Conservation (phyloP, 2,797 vertebrate species). For the Nothura maculosa region DNA sequence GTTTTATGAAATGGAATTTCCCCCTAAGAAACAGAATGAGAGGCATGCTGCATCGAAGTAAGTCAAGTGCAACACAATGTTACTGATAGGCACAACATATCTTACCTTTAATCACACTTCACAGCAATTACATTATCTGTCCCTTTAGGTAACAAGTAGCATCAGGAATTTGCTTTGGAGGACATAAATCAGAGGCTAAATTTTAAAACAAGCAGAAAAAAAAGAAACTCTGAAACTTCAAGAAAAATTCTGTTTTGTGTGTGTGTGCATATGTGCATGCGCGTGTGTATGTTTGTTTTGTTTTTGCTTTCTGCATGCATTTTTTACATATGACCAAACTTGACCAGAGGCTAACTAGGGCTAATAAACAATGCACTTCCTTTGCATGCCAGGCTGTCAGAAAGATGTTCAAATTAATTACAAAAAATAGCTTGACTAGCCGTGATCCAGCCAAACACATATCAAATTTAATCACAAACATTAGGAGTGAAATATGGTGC, state of each 20-base stretch:
- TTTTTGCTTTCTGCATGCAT: accelerated
- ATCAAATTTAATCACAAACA: not conserved
- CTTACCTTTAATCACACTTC: constrained; percentile 84
- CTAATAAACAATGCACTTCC: not conserved
- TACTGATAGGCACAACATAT: accelerated
- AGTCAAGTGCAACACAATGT: not conserved
- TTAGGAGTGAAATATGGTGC: not conserved
- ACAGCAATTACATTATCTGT: constrained; percentile 80
- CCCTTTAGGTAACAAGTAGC: not conserved
- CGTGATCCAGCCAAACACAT: not conserved
- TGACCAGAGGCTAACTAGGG: not conserved
- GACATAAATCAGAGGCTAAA: not conserved
- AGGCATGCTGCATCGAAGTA: not conserved
- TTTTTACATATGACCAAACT: not conserved
- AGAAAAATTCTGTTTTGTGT: not conserved
- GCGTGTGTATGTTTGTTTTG: not conserved
- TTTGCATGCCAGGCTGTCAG: not conserved
- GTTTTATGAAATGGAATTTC: not conserved
- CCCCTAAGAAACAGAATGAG: not conserved
- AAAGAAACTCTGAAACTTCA: not conserved
- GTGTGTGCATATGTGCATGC: too few species aligned
- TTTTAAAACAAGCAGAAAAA: not conserved
- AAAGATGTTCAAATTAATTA: not conserved
- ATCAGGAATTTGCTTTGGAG: not conserved
- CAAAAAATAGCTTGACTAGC: not conserved